phyloP scores from a whole-genome alignment of 2,113 vertebrate species.

The Lates calcarifer region DNA sequence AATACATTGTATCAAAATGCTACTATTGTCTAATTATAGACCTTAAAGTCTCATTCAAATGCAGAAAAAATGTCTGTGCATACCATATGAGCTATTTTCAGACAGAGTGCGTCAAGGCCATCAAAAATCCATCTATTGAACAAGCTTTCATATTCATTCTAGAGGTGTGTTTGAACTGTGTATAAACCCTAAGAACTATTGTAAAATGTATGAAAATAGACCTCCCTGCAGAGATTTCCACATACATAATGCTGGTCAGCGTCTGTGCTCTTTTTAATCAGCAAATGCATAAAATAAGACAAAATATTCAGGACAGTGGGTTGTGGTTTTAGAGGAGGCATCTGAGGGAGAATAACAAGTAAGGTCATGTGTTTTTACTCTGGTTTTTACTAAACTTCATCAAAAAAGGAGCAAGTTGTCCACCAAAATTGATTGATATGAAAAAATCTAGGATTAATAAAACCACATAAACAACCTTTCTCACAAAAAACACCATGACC shows the following conservation, averaged over 20 bases:
- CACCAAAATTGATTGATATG: neutral
- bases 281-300: constrained; percentile 17
- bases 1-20: constrained; percentile 30
- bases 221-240: constrained; percentile 25
- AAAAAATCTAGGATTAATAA: neutral
- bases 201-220: constrained; percentile 44
- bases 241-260: constrained; percentile 9
- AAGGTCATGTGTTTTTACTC: constrained; percentile 3
- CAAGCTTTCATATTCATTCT: constrained; percentile 56
- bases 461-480: neutral
- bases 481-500: too few species aligned
- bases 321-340: neutral
- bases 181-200: constrained; percentile 41
- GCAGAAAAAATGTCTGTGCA: constrained; percentile 35
- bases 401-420: neutral
- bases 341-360: neutral
- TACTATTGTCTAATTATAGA: constrained; percentile 64
- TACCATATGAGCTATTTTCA: constrained; percentile 69
- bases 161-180: constrained; percentile 51
- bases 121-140: constrained; percentile 61
- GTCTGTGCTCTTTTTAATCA: constrained; percentile 23
- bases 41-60: constrained; percentile 62
- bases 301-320: neutral
- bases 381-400: neutral
- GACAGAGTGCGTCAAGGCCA: constrained; percentile 29